Evolutionary conservation across 2,113 vertebrate genomes (phyloP), one percentile per base, ranked within the genome.

Genomic region (Sciurus niger): DNA sequence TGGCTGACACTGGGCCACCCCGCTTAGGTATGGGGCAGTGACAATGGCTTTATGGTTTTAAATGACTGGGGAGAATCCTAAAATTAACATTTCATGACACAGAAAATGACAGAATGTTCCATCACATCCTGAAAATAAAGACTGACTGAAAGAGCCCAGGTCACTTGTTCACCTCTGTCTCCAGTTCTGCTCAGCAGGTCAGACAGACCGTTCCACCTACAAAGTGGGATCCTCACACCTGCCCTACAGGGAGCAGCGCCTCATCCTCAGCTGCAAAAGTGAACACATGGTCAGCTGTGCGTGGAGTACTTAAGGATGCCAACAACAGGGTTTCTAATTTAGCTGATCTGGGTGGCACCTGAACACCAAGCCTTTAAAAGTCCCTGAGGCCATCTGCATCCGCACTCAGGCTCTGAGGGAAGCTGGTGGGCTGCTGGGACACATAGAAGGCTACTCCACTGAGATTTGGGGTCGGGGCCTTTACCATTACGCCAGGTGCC

Each of bases 1-100:
- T 8, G 6, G 51, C 51, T 6, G 7, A 2, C 1, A 8, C 63
- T 1, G 24, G 1, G 4, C 63, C 9, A 1, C 40, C 30, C 37
- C 8, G 22, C 6, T 43, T 20, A 6, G 37, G 37, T 22, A 8
- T 37, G 43, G 37, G 3, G 40, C 40, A 40, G 40, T 40, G 40
- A 22, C 70, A n/a, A 17, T 37, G 70, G 0, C 37, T 4, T 4
- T 40, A 40, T 40, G 40, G 40, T 92, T 86, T 68, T 40, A 68
- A 86, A 46, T 20, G 37, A n/a, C 18, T 46, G 74, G 37, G 37
- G 17, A 20, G 48, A n/a, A 22, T 3, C 6, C 34, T 40, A 46
- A 43, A 70, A 37, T 7, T 2, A 48, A 0, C 25, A 43, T 24
- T 67, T 40, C 40, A 4, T 40, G 40, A 40, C 40, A 40, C 40